These are phyloP conservation scores for Alligator mississippiensis DNA, from an alignment of 2,113 vertebrate genomes.

Conservation along the genomic window DNA sequence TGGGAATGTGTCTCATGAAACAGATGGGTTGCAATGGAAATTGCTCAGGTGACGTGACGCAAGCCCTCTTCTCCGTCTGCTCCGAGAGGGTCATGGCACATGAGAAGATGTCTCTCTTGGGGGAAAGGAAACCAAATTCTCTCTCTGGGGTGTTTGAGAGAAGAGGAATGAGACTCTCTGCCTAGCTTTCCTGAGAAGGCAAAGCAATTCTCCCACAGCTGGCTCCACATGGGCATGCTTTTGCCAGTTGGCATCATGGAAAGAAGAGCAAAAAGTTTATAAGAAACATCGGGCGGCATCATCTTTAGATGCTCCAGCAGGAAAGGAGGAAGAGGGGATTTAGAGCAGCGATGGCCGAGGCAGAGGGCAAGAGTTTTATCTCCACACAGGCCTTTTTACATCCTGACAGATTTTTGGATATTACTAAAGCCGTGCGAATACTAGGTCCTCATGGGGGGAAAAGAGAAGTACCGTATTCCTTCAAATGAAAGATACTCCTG, in stretches of 20 bases:
- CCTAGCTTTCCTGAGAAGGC: background rate
- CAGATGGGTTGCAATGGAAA: background rate
- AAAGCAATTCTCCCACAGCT: background rate
- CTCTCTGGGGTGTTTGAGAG: background rate
- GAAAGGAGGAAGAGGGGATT: background rate
- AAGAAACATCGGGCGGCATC: background rate
- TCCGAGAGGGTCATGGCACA: too few relatives aligned
- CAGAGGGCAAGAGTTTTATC: background rate
- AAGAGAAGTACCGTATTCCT: too few relatives aligned
- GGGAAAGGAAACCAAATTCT: background rate
- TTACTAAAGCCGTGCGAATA: too few relatives aligned
- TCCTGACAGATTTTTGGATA: too few relatives aligned
- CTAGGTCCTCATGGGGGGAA: too few relatives aligned
- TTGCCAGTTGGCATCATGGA: background rate
- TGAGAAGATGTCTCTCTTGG: background rate
- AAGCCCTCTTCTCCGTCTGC: too few relatives aligned
- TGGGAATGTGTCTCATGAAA: background rate
- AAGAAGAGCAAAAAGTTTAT: background rate
- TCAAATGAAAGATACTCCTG: too few relatives aligned
- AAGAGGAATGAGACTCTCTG: background rate
- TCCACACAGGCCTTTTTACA: background rate
- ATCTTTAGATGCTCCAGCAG: background rate
- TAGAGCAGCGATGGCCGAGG: background rate
- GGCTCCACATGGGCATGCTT: accelerated
- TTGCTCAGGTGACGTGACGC: background rate